Evolutionary conservation across 2,888 invertebrate species (phyloP).

Genomic region (Dasypolia templi): DNA sequence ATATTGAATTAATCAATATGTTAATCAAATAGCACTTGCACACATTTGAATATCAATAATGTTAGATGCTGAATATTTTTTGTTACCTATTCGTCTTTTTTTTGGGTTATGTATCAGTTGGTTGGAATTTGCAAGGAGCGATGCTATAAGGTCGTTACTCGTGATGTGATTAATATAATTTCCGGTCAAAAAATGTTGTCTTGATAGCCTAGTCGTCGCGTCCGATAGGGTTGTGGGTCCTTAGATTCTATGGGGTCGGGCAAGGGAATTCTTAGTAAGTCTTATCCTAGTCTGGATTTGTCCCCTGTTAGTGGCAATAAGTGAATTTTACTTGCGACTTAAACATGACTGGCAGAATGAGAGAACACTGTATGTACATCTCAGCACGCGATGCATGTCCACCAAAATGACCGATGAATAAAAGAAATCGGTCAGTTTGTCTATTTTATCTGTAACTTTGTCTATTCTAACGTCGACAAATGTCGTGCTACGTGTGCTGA

Average conservation of each 20-base stretch:
- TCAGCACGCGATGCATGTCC: no score
- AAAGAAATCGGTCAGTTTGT: no score
- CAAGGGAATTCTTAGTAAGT: neutral
- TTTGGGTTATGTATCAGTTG: neutral
- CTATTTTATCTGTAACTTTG: no score
- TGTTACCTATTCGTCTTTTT: neutral
- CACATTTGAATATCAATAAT: conserved; percentile 35
- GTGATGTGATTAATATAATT: no score
- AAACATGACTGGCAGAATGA: neutral
- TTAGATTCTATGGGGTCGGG: neutral
- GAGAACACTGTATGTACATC: no score
- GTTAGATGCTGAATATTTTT: conserved; percentile 8
- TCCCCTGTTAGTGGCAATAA: no score
- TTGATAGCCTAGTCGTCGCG: neutral
- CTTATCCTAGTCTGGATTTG: neutral
- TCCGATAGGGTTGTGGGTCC: neutral
- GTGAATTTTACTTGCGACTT: neutral
- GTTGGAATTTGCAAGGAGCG: neutral
- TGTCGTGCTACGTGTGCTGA: no score
- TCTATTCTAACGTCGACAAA: no score
- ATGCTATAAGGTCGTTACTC: neutral
- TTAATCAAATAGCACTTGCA: conserved; percentile 51
- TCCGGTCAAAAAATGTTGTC: no score
- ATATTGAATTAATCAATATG: conserved; percentile 58
- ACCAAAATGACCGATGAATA: no score